Conservation (phyloP, 1,140 invertebrate species). For the Oreohelix idahoensis region DNA sequence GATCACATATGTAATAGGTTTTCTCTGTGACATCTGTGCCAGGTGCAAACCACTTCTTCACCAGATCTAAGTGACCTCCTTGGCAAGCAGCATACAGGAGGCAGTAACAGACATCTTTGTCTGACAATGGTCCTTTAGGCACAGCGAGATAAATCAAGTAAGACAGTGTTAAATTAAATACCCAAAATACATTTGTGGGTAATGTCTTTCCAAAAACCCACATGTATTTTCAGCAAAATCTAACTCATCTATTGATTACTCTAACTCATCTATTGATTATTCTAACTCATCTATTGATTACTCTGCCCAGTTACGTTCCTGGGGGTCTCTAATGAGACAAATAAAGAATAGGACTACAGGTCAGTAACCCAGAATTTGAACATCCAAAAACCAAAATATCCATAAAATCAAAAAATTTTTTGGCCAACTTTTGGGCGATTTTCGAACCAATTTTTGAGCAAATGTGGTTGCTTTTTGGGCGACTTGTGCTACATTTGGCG, state of each 20-base stretch:
- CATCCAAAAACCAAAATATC: too few relatives aligned
- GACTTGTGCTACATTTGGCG: too few relatives aligned
- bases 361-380: too few relatives aligned
- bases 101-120: background rate
- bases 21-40: background rate
- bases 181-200: background rate
- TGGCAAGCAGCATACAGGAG: background rate
- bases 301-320: too few relatives aligned
- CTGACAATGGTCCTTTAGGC: background rate
- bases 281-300: background rate
- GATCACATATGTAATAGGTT: background rate
- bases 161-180: background rate
- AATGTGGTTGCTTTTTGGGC: too few relatives aligned
- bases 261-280: background rate
- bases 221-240: too few relatives aligned
- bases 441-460: too few relatives aligned
- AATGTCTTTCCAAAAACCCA: background rate
- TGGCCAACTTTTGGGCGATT: too few relatives aligned
- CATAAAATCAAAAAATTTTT: too few relatives aligned
- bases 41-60: constrained; percentile 1
- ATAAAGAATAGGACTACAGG: too few relatives aligned
- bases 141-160: background rate
- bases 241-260: background rate
- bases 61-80: background rate
- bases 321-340: too few relatives aligned